Base-by-base conservation (phyloP, 2,113 vertebrate species). In the Solenodon paradoxus region DNA sequence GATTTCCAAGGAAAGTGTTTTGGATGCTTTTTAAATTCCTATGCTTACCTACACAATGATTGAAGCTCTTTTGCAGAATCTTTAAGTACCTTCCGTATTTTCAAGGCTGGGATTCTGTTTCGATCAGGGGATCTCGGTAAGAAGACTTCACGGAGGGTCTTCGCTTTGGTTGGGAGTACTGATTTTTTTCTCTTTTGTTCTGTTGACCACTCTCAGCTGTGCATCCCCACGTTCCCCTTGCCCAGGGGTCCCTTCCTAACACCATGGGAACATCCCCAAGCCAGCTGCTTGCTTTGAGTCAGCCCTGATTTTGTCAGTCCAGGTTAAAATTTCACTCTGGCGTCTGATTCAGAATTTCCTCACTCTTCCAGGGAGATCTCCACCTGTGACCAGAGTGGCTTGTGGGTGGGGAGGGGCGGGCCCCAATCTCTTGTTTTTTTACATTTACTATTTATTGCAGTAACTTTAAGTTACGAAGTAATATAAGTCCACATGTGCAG, bases 1-100 rank as follows among this genome's bases (percentile, higher is more conserved):
- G 1, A 3, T 45, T 91, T 38, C 55, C 38, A 64, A 69, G 80
- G 66, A 68, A 93, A 59, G 35, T 9, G n/a, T 61, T 88, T 26
- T 69, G n/a, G 17, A 63, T 88, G 32, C 10, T 83, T 91, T 59
- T 63, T 63, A 88, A 63, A 87, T 24, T 80, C 47, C 32, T 9
- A 28, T n/a, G n/a, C n/a, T n/a, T n/a, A n/a, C n/a, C n/a, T n/a
- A n/a, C n/a, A n/a, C n/a, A n/a, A n/a, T n/a, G n/a, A n/a, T 83
- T 59, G 90, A 75, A 84, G 55, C 22, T 64, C 13, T 81, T 81
- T 42, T 22, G 45, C 9, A 28, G 45, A 51, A 5, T 83, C 32
- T 13, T 10, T 32, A 71, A 24, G 9, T 26, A 17, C 40, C 66
- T 66, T 83, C 19, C 69, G 7, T 74, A 16, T 53, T n/a, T 83